phyloP scores from a whole-genome alignment of 2,888 invertebrate genomes.

The Cataglyphis cursor region DNA sequence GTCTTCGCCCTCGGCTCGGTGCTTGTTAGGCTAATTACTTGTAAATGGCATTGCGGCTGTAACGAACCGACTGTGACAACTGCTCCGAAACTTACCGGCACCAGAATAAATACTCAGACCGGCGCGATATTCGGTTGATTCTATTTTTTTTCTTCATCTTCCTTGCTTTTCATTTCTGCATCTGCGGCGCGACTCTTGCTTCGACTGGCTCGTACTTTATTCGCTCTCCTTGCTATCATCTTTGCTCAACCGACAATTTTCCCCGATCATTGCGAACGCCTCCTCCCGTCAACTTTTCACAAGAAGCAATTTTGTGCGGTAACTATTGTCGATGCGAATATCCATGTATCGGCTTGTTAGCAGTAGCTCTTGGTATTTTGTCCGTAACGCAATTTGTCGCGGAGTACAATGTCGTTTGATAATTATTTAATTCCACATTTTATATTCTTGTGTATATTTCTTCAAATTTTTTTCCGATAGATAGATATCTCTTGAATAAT shows the following conservation, averaged over 20 bases:
- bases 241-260: slow-evolving; percentile 78
- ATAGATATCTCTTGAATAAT: slow-evolving; percentile 17
- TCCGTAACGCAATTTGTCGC: not conserved
- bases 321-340: slow-evolving; percentile 66
- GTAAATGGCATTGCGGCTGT: slow-evolving; percentile 79
- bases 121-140: slow-evolving; percentile 72
- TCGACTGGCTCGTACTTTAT: slow-evolving; percentile 42
- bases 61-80: slow-evolving; percentile 71
- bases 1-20: slow-evolving; percentile 63
- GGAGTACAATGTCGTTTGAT: not conserved
- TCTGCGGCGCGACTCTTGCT: slow-evolving; percentile 21
- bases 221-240: slow-evolving; percentile 75
- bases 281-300: slow-evolving; percentile 81
- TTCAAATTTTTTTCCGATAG: not conserved
- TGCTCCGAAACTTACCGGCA: slow-evolving; percentile 76
- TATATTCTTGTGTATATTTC: not conserved
- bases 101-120: slow-evolving; percentile 73
- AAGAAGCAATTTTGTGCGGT: slow-evolving; percentile 81
- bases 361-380: not conserved
- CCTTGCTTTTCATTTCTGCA: slow-evolving; percentile 37
- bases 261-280: slow-evolving; percentile 65
- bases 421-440: not conserved
- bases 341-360: slow-evolving; percentile 61
- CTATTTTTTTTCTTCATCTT: slow-evolving; percentile 19
- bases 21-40: slow-evolving; percentile 80